Evolutionary conservation across 2,888 invertebrate species (phyloP).

Genomic region (Zeuzera pyrina): DNA sequence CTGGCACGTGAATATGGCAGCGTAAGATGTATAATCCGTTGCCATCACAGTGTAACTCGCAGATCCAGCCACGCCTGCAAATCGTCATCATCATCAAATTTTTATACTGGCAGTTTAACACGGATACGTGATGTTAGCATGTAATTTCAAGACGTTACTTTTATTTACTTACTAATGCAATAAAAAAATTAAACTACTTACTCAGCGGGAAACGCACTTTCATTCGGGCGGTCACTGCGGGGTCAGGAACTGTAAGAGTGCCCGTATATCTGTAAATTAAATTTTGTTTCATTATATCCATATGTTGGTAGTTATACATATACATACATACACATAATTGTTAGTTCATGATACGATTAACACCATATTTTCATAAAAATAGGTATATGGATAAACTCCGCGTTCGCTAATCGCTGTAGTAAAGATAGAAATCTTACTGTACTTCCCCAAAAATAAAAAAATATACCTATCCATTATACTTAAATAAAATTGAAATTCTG

Average conservation of each 20-base stretch:
- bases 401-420: too few species aligned
- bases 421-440: too few species aligned
- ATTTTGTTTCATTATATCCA: too few species aligned
- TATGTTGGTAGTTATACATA: too few species aligned
- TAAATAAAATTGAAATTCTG: too few species aligned
- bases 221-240: constrained; percentile 80
- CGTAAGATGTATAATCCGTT: constrained; percentile 83
- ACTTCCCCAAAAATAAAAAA: too few species aligned
- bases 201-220: constrained; percentile 84
- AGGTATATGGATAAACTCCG: too few species aligned
- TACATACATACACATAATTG: too few species aligned
- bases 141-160: not conserved
- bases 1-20: constrained; percentile 86
- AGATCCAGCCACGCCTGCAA: constrained; percentile 79
- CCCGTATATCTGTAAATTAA: constrained; percentile 75
- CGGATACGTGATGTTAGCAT: not conserved
- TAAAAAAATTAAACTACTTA: constrained; percentile 59
- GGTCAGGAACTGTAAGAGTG: constrained; percentile 75
- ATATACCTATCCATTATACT: too few species aligned
- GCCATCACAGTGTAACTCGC: constrained; percentile 82
- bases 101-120: not conserved
- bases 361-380: too few species aligned
- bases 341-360: too few species aligned
- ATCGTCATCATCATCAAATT: constrained; percentile 6
- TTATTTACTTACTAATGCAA: not conserved